These are phyloP conservation scores for Calypte anna DNA, from an alignment of 2,113 vertebrate species.

Conservation along the genomic window DNA sequence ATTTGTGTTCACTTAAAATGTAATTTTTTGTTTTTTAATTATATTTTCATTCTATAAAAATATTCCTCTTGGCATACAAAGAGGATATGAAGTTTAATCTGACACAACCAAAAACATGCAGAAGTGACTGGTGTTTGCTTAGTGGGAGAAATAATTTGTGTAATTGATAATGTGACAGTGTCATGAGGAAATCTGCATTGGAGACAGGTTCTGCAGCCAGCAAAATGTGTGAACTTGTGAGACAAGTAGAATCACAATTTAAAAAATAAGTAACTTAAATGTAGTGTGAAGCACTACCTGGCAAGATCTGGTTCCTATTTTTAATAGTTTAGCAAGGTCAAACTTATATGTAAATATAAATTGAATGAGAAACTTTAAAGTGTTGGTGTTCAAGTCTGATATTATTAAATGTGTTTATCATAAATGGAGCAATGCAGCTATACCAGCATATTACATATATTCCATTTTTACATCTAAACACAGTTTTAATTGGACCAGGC, in stretches of 20 bases:
- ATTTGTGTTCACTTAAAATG: neutral
- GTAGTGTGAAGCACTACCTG: neutral
- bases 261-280: neutral
- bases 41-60: neutral
- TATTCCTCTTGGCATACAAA: neutral
- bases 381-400: conserved; percentile 20
- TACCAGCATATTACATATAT: conserved; percentile 13
- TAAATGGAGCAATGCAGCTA: conserved; percentile 50
- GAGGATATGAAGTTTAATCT: neutral
- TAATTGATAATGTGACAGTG: neutral
- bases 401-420: conserved; percentile 37
- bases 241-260: neutral
- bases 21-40: no score
- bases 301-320: neutral
- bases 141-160: neutral
- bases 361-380: neutral
- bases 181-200: neutral
- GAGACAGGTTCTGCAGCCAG: neutral
- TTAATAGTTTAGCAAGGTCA: neutral
- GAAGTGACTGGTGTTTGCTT: neutral
- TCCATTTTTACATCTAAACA: conserved; percentile 15
- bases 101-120: neutral
- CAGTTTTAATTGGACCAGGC: conserved; percentile 39
- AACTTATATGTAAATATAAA: conserved; percentile 55
- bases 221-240: neutral